These are phyloP conservation scores for Tetrax tetrax DNA, from an alignment of 2,113 vertebrate genomes.

Conservation along the genomic window DNA sequence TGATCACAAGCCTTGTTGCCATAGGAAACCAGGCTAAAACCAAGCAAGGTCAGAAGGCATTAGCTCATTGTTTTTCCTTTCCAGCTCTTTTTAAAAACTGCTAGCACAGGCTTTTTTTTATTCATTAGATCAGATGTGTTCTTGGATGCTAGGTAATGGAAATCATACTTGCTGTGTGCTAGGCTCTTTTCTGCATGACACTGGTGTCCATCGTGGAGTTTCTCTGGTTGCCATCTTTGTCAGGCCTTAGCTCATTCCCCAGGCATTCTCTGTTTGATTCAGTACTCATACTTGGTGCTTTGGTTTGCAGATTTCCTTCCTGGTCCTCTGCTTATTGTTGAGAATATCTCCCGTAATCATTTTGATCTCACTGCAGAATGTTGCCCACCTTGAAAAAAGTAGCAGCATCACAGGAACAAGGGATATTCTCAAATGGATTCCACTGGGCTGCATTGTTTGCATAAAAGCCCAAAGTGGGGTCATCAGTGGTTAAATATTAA, in stretches of 20 bases:
- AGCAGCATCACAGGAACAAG: neutral
- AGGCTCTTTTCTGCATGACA: neutral
- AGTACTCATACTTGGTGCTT: neutral
- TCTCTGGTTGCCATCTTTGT: neutral
- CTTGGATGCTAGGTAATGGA: neutral
- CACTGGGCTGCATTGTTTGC: neutral
- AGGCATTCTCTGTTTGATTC: neutral
- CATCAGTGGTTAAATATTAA: neutral
- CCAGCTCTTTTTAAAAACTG: neutral
- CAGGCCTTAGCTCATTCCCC: neutral
- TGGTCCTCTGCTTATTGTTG: neutral
- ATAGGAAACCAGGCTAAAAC: conserved; percentile 55
- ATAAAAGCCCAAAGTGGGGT: neutral
- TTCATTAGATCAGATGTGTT: neutral
- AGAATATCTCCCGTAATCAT: neutral
- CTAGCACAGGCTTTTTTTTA: neutral
- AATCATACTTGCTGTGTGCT: neutral
- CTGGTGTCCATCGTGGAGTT: neutral
- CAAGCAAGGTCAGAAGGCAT: conserved; percentile 55
- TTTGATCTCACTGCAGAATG: neutral
- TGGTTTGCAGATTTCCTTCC: neutral
- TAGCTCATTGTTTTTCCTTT: conserved; percentile 54
- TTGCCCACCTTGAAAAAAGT: neutral
- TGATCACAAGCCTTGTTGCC: conserved; percentile 46
- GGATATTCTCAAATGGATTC: neutral